Evolutionary conservation across 2,113 vertebrate species (phyloP), one percentile per base, ranked within the genome.

Genomic region (Nyctibius bracteatus): DNA sequence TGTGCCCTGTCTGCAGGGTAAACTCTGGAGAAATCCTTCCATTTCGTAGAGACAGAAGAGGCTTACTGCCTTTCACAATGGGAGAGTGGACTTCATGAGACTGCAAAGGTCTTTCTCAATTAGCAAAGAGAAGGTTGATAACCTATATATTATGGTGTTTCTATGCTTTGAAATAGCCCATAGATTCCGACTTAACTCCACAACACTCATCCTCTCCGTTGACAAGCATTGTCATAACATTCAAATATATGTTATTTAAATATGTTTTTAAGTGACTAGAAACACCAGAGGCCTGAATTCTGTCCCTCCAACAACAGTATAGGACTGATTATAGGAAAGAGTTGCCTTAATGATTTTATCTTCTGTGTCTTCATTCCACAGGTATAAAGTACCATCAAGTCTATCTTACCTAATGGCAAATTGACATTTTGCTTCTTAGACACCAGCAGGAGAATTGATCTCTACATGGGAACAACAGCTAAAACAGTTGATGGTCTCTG

Each of bases 1-100:
- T 27, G 1, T 1, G 1, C 21, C 33, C 30, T 35, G 39, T 4
- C 25, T 41, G 12, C 2, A 2, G 8, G 24, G 12, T 51, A 47
- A 63, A 10, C 18, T 58, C 22, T 19, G 28, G 5, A 46, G 21
- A 75, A 75, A 88, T 41, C 7, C 15, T 66, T 70, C 44, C n/a
- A 12, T 71, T 43, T 77, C 72, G 18, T 1, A 17, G 28, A 28
- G 14, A 16, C 15, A 44, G 24, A 65, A 80, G 21, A 81, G 3
- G 4, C 6, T 68, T 81, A 3, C 14, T 68, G 15, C 8, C 35
- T 77, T 77, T 65, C 28, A 24, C 19, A 73, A 0, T 1, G 1
- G 28, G 5, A 61, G 8, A 61, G 83, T 7, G 28, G 37, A 25
- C 41, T 65, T 68, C 23, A 28, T n/a, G 65, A 44, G 20, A 51